phyloP scores from a whole-genome alignment of 2,888 invertebrate genomes.

The Epinotia ramella region DNA sequence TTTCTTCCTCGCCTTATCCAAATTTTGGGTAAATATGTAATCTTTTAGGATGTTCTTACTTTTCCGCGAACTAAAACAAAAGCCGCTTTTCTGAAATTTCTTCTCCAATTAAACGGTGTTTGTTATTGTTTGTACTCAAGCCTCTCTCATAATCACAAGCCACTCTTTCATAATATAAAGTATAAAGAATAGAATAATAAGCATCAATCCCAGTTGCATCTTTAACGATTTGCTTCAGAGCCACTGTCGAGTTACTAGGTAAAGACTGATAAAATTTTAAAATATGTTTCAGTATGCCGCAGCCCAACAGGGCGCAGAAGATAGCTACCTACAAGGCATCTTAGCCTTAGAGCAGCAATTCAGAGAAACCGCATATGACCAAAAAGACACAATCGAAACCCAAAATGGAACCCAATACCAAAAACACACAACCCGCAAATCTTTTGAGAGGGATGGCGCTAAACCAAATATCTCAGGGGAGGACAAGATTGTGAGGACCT shows the following conservation, averaged over 20 bases:
- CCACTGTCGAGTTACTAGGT: not conserved
- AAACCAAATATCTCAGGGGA: constrained; percentile 49
- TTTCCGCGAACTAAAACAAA: too few species aligned
- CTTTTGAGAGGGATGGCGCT: constrained; percentile 52
- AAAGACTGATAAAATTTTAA: not conserved
- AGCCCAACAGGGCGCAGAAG: constrained; percentile 55
- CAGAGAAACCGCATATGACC: constrained; percentile 52
- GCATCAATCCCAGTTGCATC: too few species aligned
- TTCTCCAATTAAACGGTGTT: too few species aligned
- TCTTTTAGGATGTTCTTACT: too few species aligned
- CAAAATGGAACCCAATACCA: constrained; percentile 56
- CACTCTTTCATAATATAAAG: too few species aligned
- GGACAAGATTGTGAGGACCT: constrained; percentile 56
- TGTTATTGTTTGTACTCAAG: too few species aligned
- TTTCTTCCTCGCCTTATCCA: too few species aligned
- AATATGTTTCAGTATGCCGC: constrained; percentile 58
- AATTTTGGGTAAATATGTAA: too few species aligned
- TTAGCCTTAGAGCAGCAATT: constrained; percentile 48
- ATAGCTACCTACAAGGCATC: constrained; percentile 17
- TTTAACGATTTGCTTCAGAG: too few species aligned
- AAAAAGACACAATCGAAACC: constrained; percentile 54
- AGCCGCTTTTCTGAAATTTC: too few species aligned
- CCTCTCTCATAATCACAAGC: too few species aligned
- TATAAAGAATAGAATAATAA: too few species aligned
- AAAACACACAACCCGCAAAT: constrained; percentile 52